phyloP scores from a whole-genome alignment of 2,113 vertebrate species.

The Progne subis region DNA sequence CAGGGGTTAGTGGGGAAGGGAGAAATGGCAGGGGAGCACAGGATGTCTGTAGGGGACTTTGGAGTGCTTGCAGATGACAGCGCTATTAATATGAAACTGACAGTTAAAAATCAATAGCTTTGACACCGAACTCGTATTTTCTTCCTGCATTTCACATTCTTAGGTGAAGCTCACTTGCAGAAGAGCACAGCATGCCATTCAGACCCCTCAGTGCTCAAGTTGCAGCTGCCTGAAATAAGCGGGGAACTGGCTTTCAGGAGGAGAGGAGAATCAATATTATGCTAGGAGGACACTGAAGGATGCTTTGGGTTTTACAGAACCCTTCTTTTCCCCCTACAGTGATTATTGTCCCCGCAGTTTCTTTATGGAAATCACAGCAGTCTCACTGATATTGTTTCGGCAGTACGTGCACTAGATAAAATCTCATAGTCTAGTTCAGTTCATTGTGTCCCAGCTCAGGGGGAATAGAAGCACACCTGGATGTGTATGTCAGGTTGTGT shows the following conservation, averaged over 20 bases:
- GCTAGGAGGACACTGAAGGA: neutral
- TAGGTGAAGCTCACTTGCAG: neutral
- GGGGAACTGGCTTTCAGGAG: neutral
- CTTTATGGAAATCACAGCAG: neutral
- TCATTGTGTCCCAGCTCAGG: neutral
- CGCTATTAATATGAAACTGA: neutral
- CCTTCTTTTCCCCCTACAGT: neutral
- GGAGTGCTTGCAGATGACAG: neutral
- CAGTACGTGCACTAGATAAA: neutral
- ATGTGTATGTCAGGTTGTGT: neutral
- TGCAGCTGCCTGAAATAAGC: neutral
- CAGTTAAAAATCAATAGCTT: neutral
- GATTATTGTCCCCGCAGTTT: neutral
- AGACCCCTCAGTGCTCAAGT: neutral
- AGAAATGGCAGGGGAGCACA: neutral
- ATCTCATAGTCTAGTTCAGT: neutral
- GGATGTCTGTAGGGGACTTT: neutral
- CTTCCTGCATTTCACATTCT: neutral
- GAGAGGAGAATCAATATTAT: neutral
- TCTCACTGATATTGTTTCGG: neutral
- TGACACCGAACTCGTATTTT: neutral
- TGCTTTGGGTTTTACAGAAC: constrained; percentile 11
- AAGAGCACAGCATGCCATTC: neutral
- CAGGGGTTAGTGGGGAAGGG: neutral
- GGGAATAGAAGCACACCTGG: neutral